Evolutionary conservation across 1,140 invertebrate genomes (phyloP).

Genomic region (Drosophila mauritiana): DNA sequence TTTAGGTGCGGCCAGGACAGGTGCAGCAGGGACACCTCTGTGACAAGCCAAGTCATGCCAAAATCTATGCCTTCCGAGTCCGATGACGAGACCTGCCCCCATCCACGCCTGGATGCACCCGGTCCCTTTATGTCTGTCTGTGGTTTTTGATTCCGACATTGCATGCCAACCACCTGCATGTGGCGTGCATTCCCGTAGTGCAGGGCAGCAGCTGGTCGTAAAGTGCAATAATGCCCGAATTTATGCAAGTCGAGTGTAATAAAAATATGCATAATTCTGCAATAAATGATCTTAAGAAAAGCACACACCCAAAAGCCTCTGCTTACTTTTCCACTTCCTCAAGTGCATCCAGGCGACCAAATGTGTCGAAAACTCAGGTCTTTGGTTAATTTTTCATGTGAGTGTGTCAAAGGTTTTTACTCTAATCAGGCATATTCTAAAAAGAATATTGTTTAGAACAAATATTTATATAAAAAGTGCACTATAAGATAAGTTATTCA

Average conservation of each 20-base stretch:
- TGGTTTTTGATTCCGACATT: slow-evolving; percentile 40
- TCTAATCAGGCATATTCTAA: background rate
- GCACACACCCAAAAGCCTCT: slow-evolving; percentile 22
- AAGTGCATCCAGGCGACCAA: slow-evolving; percentile 65
- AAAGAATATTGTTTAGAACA: too few species aligned
- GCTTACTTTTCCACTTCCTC: slow-evolving; percentile 37
- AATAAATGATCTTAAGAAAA: slow-evolving; percentile 80
- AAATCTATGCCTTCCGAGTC: slow-evolving; percentile 69
- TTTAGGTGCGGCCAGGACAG: slow-evolving; percentile 71
- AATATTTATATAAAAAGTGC: too few species aligned
- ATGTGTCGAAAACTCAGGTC: background rate
- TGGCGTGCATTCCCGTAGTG: background rate
- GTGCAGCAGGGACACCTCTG: slow-evolving; percentile 26
- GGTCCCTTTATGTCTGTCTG: slow-evolving; percentile 33
- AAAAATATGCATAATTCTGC: slow-evolving; percentile 82
- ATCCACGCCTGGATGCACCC: background rate
- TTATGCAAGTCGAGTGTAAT: slow-evolving; percentile 80
- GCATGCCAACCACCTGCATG: slow-evolving; percentile 54
- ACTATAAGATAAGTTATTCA: too few species aligned
- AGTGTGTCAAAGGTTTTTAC: too few species aligned
- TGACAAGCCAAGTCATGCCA: slow-evolving; percentile 65
- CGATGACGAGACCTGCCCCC: slow-evolving; percentile 26
- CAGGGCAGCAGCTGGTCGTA: slow-evolving; percentile 74
- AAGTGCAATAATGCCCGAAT: slow-evolving; percentile 81
- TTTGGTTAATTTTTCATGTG: background rate